Evolutionary conservation across 2,113 vertebrate genomes (phyloP).

Genomic region (Rhineura floridana): DNA sequence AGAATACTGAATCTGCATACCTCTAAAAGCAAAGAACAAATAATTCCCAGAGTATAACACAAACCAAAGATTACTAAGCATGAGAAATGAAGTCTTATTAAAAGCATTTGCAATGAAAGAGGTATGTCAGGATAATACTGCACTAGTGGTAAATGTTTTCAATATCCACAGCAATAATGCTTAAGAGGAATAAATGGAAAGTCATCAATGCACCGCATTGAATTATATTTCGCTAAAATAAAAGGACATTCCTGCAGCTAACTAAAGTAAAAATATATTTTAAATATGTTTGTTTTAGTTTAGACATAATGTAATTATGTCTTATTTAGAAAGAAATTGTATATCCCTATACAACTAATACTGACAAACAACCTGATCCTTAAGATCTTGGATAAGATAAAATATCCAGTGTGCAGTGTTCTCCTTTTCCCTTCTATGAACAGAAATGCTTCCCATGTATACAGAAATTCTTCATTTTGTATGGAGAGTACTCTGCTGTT

Average conservation of each 20-base stretch:
- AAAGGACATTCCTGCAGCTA: constrained; percentile 79
- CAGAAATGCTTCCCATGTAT: background rate
- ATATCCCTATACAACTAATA: constrained; percentile 73
- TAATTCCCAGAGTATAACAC: constrained; percentile 45
- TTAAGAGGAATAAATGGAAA: constrained; percentile 60
- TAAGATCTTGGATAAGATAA: background rate
- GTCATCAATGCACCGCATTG: constrained; percentile 82
- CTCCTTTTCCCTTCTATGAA: background rate
- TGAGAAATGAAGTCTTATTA: constrained; percentile 42
- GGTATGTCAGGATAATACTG: constrained; percentile 78
- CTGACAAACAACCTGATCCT: constrained; percentile 53
- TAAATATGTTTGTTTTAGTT: constrained; percentile 79
- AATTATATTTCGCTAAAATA: constrained; percentile 79
- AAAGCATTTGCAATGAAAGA: constrained; percentile 66
- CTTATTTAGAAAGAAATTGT: constrained; percentile 73
- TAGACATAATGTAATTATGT: constrained; percentile 78
- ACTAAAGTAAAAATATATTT: constrained; percentile 80
- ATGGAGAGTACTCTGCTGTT: background rate
- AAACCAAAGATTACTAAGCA: constrained; percentile 59
- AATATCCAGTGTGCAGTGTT: background rate
- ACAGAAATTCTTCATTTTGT: background rate
- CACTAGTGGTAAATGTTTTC: constrained; percentile 67
- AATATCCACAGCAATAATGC: constrained; percentile 71
- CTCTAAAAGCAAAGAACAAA: constrained; percentile 47
- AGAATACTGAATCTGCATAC: constrained; percentile 35